Base-by-base conservation (phyloP, 2,888 invertebrate genomes). In the Erebia aethiops region DNA sequence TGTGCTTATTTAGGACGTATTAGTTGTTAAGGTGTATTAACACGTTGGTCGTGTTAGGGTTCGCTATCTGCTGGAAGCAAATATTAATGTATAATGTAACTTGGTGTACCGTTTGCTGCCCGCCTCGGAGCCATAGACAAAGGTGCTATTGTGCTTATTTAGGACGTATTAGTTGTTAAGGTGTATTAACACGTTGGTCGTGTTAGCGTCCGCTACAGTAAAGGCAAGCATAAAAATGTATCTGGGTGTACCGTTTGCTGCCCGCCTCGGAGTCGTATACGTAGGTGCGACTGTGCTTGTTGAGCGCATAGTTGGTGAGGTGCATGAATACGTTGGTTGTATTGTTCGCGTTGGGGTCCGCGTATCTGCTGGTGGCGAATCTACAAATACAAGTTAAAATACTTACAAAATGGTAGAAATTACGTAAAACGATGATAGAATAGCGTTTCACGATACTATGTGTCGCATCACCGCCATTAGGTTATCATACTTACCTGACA, bases 291-390 rank as follows among this genome's bases (percentile, higher is more conserved):
- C 97, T 98, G 83, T 97, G 97, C 85, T 98, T 98, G 86, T 98
- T 98, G 18, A 98, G 96, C 0, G 98, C 97, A 84, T 98, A 98
- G 89, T 98, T 98, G 11, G 98, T 98, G 72, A 98, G 91, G 84
- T 98, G 98, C 98, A 98, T 98, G 84, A 96, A 98, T 16, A 98
- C 96, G 84, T 98, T 98, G 0, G 96, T 95, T 9, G 96, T 95
- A 81, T 98, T 98, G 75, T 95, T 95, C 14, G 95, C 94, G 49
- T 95, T 96, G 0, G 98, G 98, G 80, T 97, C 97, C 70, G 96
- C 96, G 84, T 98, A 98, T 76, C 97, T 95, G 78, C 96, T 96
- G 1, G 98, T 98, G 2, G 98, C 98, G 86, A 98, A 98, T 54
- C 70, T 58, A 21, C 13, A 18, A 46, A 18, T 7, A 14, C 43